phyloP scores from a whole-genome alignment of 2,113 vertebrate genomes.

The Phrynosoma blainvillii region DNA sequence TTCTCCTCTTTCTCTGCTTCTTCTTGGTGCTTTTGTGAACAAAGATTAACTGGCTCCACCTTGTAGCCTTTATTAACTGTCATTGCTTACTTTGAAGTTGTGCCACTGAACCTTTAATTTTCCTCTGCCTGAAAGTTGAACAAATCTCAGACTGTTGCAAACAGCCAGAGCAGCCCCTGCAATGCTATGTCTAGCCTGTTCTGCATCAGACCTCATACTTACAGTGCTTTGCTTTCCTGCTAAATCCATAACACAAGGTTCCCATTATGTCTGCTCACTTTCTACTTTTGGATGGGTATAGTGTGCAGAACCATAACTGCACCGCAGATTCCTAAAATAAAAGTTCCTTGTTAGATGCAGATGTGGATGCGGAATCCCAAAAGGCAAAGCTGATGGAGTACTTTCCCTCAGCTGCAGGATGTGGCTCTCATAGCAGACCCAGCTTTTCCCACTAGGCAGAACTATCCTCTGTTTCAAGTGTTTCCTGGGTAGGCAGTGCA shows the following conservation, averaged over 20 bases:
- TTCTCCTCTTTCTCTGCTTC: not conserved
- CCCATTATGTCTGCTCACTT: not conserved
- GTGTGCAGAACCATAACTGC: not conserved
- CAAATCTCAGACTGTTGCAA: conserved; percentile 5
- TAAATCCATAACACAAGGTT: not conserved
- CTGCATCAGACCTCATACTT: not conserved
- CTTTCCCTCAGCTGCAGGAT: not conserved
- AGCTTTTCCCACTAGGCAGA: not conserved
- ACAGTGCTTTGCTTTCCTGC: not conserved
- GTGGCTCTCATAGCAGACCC: not conserved
- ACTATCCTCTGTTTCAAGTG: not conserved
- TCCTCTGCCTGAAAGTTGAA: not conserved
- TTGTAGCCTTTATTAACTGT: conserved; percentile 2
- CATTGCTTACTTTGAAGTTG: conserved; percentile 4
- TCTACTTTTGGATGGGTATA: not conserved
- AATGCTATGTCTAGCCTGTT: not conserved
- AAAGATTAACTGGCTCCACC: not conserved
- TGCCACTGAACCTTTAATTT: conserved; percentile 14
- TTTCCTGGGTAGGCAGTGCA: not conserved
- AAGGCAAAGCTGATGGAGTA: not conserved
- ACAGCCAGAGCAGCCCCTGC: not conserved
- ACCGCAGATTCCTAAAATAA: not conserved
- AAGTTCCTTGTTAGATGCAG: not conserved
- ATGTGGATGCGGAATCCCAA: not conserved
- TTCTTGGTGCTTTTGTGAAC: not conserved